Percentiles rank a stretch among this genome's conserved stretches.
Conservation (phyloP, 2,888 invertebrate species). For the Archips xylosteana region DNA sequence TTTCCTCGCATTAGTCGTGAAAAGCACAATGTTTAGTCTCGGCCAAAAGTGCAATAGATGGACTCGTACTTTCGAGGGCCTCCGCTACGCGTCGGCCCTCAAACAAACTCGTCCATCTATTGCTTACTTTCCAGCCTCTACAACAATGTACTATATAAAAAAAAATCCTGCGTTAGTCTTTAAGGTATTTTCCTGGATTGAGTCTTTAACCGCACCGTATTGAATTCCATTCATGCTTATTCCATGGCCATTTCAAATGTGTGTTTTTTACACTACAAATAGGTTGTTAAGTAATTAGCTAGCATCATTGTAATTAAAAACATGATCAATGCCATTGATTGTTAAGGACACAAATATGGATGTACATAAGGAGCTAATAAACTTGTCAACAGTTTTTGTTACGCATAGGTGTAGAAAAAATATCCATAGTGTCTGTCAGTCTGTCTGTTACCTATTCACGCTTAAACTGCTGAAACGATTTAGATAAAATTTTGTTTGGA, state of each 20-base stretch:
- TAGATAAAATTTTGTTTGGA: no score
- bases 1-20: no score
- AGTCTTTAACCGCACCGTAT: slow-evolving; percentile 14
- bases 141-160: no score
- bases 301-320: slow-evolving; percentile 19
- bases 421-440: no score
- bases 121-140: no score
- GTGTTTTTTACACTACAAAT: slow-evolving; percentile 7
- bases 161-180: not conserved
- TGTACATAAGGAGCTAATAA: not conserved
- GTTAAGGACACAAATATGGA: not conserved
- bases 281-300: slow-evolving; percentile 10
- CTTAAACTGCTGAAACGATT: no score
- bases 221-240: slow-evolving; percentile 6
- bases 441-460: no score
- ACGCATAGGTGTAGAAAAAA: not conserved
- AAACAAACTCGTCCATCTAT: no score
- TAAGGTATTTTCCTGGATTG: not conserved
- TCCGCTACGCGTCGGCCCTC: no score
- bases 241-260: not conserved
- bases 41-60: no score
- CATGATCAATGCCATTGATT: not conserved
- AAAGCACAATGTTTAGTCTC: no score
- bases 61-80: no score
- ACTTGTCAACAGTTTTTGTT: slow-evolving; percentile 4